phyloP scores from a whole-genome alignment of 2,888 invertebrate species.

The Patella caerulea region DNA sequence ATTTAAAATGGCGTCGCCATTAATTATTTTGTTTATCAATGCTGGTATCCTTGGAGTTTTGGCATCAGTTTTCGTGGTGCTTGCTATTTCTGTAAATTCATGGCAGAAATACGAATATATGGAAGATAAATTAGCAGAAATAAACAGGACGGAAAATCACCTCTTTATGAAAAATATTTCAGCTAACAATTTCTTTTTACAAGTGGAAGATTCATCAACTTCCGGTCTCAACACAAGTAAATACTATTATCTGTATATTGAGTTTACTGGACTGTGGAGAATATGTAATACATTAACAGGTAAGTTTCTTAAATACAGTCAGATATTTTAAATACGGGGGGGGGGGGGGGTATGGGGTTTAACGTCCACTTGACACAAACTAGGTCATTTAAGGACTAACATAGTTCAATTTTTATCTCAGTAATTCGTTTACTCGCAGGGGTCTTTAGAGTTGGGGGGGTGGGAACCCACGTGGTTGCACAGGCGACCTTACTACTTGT shows the following conservation, averaged over 20 bases:
- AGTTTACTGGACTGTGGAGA: constrained; percentile 45
- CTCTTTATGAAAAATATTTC: constrained; percentile 33
- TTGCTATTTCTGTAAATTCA: constrained; percentile 40
- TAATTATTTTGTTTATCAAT: constrained; percentile 45
- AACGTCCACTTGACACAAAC: too few relatives aligned
- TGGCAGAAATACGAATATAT: constrained; percentile 34
- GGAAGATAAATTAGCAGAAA: constrained; percentile 15
- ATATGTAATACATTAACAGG: constrained; percentile 46
- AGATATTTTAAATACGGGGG: too few relatives aligned
- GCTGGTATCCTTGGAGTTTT: constrained; percentile 41
- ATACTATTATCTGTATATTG: constrained; percentile 38
- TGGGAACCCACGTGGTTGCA: too few relatives aligned
- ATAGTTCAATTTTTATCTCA: too few relatives aligned
- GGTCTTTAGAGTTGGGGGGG: too few relatives aligned
- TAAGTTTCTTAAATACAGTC: constrained; percentile 20
- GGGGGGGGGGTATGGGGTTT: too few relatives aligned
- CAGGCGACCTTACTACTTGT: too few relatives aligned
- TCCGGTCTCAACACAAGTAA: constrained; percentile 15
- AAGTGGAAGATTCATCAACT: constrained; percentile 31
- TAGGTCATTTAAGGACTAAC: too few relatives aligned
- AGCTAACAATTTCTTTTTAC: constrained; percentile 31
- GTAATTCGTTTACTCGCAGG: too few relatives aligned
- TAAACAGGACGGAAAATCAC: constrained; percentile 29
- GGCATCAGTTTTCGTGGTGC: constrained; percentile 46
- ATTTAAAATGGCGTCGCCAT: constrained; percentile 42